Base-by-base conservation (phyloP, 2,888 invertebrate genomes). In the Drosophila seclusa region DNA sequence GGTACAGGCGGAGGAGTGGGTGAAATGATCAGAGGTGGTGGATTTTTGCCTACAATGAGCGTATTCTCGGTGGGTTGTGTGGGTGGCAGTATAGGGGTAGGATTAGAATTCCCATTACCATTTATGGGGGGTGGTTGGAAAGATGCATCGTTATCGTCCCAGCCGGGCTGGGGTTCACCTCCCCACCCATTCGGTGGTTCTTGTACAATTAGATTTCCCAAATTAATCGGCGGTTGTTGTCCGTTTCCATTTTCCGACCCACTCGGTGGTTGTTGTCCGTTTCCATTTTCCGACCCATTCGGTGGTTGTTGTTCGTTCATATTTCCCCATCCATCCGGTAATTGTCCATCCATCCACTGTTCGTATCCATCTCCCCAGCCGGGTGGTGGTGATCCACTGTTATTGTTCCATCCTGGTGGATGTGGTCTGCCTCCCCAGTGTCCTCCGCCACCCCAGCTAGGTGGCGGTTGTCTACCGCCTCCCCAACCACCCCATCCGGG, bases 401-500 rank as follows among this genome's bases (percentile, higher is more conserved):
- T 27, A 21, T 58, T 53, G 8, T 31, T 18, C 66, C 66, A 67
- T 18, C 21, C 65, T 7, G 18, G 31, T 34, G 34, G 40, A n/a
- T 34, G 16, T 7, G 11, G 21, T 31, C 60, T 32, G n/a, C 40
- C 50, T 40, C 52, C 29, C 61, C 58, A 60, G n/a, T 34, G 49
- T 24, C 55, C 70, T n/a, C 29, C 54, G 48, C 13, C 21, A 27
- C 31, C 31, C 31, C 21, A 52, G n/a, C 52, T 76, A 11, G 65
- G 68, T 11, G 78, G 60, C 4, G 59, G 59, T 53, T 27, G 27
- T 13, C 58, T 52, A 34, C 21, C 40, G n/a, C 58, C 45, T 16
- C 73, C 50, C 53, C 62, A 73, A n/a, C 68, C 70, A 45, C 58
- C 40, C 85, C 88, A 73, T 7, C 75, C 76, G n/a, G 65, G 65